Evolutionary conservation across 2,888 invertebrate genomes (phyloP), one percentile per base, ranked within the genome.

Genomic region (Diarsia dahlii): DNA sequence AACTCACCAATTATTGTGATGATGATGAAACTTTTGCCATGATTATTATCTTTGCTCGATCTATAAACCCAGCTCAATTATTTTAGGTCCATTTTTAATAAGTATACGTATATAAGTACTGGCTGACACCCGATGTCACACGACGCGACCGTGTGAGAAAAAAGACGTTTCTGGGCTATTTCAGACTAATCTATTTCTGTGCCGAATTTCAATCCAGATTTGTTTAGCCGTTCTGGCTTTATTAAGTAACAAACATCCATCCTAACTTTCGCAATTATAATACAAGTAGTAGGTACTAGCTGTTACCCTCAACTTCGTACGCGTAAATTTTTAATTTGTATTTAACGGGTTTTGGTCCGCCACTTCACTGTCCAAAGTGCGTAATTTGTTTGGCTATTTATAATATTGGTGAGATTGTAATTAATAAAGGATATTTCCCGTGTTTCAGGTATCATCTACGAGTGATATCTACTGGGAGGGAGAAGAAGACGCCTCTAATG

Each of bases 391-490:
- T 39, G 8, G 39, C 1, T 6, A 39, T 8, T 39, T 28, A 18
- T 34, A 60, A 60, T 18, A 28, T 9, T 58, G 15, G 13, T 23
- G 1, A 3, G 0, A 4, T n/a, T 46, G 10, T 50, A 28, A 28
- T 23, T 67, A 50, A 80, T 48, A 1, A 20, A 0, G 3, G 54
- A 28, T n/a, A 23, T 79, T 67, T 58, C 0, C 0, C 39, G 12
- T 39, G 56, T 95, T 95, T 45, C 93, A 96, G 96, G 92, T 90
- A 65, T 89, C 91, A 54, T 83, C 86, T n/a, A 91, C 91, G 0
- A 95, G 92, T 71, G 96, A 96, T 73, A 82, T 96, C 15, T 96
- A 95, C 80, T 94, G 92, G 94, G 96, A 96, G 80, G 95, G 94
- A 6, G 95, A 96, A 34, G 94, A 95, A 78, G 94, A 95, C 5